Percentiles rank a stretch among this genome's conserved stretches.
Evolutionary conservation across 2,113 vertebrate species (phyloP).

Genomic region (Tetrax tetrax): DNA sequence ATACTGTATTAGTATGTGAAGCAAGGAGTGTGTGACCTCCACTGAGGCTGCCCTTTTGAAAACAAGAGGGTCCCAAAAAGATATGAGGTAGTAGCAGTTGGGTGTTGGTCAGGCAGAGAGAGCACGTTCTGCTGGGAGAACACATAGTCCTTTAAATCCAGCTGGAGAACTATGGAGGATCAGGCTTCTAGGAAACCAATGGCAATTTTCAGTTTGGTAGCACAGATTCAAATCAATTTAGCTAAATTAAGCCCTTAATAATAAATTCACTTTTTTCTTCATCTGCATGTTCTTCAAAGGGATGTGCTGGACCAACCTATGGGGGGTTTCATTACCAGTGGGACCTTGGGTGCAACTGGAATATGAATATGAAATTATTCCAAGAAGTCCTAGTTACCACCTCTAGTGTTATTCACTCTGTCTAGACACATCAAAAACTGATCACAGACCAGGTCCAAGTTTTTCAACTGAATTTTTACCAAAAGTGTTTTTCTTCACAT

Average conservation of each 20-base stretch:
- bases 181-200: neutral
- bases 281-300: constrained; percentile 23
- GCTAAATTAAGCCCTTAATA: constrained; percentile 47
- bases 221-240: neutral
- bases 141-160: neutral
- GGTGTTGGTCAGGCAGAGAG: neutral
- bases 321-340: neutral
- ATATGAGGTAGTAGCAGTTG: neutral
- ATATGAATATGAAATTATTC: neutral
- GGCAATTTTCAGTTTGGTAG: neutral
- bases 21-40: neutral
- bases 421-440: neutral
- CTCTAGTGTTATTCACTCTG: neutral
- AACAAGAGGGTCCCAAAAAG: neutral
- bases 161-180: neutral
- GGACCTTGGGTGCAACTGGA: neutral
- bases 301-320: neutral
- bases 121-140: neutral
- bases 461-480: neutral
- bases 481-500: neutral
- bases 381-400: neutral
- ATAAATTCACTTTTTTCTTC: constrained; percentile 60
- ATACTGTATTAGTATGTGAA: neutral
- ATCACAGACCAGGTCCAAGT: neutral
- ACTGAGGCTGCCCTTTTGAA: neutral